Evolutionary conservation across 2,797 vertebrate species (phyloP).

Genomic region (Sternotherus odoratus): DNA sequence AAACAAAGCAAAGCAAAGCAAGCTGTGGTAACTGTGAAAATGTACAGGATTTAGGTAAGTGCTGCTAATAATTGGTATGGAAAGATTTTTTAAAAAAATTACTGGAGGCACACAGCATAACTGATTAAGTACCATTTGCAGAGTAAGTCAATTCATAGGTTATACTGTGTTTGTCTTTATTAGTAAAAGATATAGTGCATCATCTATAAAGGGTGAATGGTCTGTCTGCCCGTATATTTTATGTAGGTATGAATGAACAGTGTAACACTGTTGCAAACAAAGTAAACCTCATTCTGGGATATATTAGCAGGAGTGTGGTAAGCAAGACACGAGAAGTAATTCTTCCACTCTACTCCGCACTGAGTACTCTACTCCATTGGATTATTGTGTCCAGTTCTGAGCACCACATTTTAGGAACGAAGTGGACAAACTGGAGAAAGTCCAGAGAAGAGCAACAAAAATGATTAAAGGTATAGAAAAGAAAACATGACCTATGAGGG

Average conservation of each 20-base stretch:
- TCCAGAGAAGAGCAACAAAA: too few species aligned
- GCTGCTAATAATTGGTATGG: neutral
- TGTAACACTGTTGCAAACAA: too few species aligned
- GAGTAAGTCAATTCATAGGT: conserved; percentile 4
- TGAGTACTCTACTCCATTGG: too few species aligned
- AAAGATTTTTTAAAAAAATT: neutral
- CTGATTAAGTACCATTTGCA: conserved; percentile 14
- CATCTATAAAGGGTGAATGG: neutral
- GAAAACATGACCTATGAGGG: too few species aligned
- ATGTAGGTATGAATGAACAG: neutral
- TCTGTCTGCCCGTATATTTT: neutral
- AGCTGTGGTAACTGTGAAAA: neutral
- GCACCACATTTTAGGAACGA: too few species aligned
- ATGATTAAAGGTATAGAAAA: too few species aligned
- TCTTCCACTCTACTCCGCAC: too few species aligned
- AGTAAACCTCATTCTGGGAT: too few species aligned
- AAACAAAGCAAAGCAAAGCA: neutral
- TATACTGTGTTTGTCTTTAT: neutral
- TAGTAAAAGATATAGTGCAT: neutral
- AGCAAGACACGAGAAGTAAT: too few species aligned
- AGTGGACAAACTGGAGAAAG: too few species aligned
- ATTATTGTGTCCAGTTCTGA: too few species aligned
- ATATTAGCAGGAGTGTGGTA: too few species aligned
- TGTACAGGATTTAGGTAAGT: neutral
- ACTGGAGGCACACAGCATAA: neutral